Conservation (phyloP, 2,797 vertebrate species). For the Crocidura indochinensis region DNA sequence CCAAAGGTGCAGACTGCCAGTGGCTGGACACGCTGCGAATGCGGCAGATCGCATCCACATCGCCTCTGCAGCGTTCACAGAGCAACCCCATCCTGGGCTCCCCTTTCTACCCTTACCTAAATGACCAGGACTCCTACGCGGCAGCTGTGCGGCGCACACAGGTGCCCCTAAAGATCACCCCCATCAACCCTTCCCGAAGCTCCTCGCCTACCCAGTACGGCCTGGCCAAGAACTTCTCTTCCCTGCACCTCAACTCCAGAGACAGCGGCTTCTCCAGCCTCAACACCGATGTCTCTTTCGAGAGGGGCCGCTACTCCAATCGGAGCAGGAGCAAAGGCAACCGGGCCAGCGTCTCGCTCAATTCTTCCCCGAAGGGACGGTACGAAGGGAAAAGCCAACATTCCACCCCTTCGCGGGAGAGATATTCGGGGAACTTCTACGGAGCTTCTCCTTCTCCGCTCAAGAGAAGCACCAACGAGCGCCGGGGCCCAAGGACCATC, state of each 20-base stretch:
- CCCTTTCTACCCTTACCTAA: constrained; percentile 93
- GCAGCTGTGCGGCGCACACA: constrained; percentile 94
- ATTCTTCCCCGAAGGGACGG: constrained; percentile 85
- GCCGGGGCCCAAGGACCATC: constrained; percentile 87
- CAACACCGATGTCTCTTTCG: constrained; percentile 93
- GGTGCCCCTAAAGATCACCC: constrained; percentile 87
- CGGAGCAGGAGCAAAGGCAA: constrained; percentile 85
- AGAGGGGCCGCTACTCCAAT: constrained; percentile 91
- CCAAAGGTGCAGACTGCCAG: constrained; percentile 93
- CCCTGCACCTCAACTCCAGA: constrained; percentile 95
- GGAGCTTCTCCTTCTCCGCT: constrained; percentile 71
- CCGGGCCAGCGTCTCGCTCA: constrained; percentile 87
- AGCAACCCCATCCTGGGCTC: constrained; percentile 92
- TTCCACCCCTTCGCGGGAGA: constrained; percentile 80
- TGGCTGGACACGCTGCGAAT: constrained; percentile 94
- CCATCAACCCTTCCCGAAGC: constrained; percentile 93
- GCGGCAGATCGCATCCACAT: constrained; percentile 90
- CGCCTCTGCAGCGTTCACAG: constrained; percentile 89
- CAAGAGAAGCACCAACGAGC: constrained; percentile 75
- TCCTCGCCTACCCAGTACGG: constrained; percentile 93
- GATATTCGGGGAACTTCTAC: constrained; percentile 79
- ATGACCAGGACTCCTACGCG: constrained; percentile 94
- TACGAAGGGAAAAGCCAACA: constrained; percentile 85
- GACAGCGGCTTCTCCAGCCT: constrained; percentile 97
- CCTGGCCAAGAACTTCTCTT: constrained; percentile 93